phyloP scores from a whole-genome alignment of 1,140 invertebrate genomes.

The Drosophila ficusphila region DNA sequence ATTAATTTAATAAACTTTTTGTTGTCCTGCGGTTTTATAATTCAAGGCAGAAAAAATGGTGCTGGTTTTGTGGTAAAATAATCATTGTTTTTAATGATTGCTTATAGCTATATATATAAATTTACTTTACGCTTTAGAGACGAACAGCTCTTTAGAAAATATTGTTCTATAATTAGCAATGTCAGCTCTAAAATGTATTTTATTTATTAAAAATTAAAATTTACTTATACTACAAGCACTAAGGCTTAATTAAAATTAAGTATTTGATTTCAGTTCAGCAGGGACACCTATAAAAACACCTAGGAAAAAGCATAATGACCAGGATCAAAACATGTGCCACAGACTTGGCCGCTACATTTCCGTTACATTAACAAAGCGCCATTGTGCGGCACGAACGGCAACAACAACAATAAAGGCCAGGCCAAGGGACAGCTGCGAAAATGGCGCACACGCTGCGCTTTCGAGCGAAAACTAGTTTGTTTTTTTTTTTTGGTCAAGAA shows the following conservation, averaged over 20 bases:
- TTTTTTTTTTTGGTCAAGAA: conserved; percentile 29
- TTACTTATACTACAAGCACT: too few relatives aligned
- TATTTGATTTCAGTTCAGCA: conserved; percentile 31
- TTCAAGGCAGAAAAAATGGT: too few relatives aligned
- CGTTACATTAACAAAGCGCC: conserved; percentile 79
- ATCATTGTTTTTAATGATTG: too few relatives aligned
- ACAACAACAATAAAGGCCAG: conserved; percentile 43
- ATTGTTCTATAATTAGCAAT: too few relatives aligned
- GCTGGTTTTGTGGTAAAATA: too few relatives aligned
- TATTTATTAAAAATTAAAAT: too few relatives aligned
- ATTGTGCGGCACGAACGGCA: conserved; percentile 64
- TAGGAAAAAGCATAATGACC: conserved; percentile 43
- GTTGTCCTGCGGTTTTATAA: not conserved
- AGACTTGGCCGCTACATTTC: conserved; percentile 56
- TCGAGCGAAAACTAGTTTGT: conserved; percentile 66
- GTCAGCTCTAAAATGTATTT: too few relatives aligned
- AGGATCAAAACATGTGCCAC: conserved; percentile 64
- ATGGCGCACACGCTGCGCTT: conserved; percentile 67
- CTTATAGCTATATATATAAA: too few relatives aligned
- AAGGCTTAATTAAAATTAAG: conserved; percentile 39
- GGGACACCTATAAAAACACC: not conserved
- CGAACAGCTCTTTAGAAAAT: too few relatives aligned
- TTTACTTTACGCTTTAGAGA: too few relatives aligned
- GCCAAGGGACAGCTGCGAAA: conserved; percentile 45
- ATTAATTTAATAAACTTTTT: not conserved